phyloP scores from a whole-genome alignment of 2,888 invertebrate genomes.

The Diarsia mendica region DNA sequence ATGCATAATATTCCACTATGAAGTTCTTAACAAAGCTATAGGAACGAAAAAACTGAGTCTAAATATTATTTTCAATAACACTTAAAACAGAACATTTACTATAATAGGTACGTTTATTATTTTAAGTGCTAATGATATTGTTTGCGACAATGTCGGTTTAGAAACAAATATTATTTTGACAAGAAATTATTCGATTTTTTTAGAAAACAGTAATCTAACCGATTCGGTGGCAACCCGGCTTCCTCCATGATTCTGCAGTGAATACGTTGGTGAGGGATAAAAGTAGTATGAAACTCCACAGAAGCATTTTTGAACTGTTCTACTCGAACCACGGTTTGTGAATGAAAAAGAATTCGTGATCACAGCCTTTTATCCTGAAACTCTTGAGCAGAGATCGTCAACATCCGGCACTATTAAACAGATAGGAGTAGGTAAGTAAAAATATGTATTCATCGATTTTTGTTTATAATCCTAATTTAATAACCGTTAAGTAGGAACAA shows the following conservation, averaged over 20 bases:
- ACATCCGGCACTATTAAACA: neutral
- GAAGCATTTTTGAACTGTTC: slow-evolving; percentile 73
- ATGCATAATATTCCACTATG: neutral
- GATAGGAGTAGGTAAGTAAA: no score
- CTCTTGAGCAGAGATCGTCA: slow-evolving; percentile 56
- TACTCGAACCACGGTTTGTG: slow-evolving; percentile 38
- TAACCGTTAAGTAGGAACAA: no score
- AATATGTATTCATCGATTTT: no score
- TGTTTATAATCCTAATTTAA: no score
- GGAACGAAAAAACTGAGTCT: neutral
- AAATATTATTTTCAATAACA: neutral
- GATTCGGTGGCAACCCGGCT: slow-evolving; percentile 95
- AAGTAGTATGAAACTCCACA: slow-evolving; percentile 77
- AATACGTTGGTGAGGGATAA: slow-evolving; percentile 83
- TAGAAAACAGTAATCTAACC: slow-evolving; percentile 86
- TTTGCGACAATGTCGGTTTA: neutral
- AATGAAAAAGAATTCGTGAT: slow-evolving; percentile 65
- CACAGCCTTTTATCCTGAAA: slow-evolving; percentile 65
- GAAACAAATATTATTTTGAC: neutral
- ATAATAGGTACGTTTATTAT: neutral
- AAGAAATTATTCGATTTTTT: neutral
- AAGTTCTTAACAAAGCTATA: neutral
- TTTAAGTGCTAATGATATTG: neutral
- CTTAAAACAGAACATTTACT: neutral
- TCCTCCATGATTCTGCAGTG: slow-evolving; percentile 91